phyloP scores from a whole-genome alignment of 1,140 invertebrate species.

The Orchestia grillus region DNA sequence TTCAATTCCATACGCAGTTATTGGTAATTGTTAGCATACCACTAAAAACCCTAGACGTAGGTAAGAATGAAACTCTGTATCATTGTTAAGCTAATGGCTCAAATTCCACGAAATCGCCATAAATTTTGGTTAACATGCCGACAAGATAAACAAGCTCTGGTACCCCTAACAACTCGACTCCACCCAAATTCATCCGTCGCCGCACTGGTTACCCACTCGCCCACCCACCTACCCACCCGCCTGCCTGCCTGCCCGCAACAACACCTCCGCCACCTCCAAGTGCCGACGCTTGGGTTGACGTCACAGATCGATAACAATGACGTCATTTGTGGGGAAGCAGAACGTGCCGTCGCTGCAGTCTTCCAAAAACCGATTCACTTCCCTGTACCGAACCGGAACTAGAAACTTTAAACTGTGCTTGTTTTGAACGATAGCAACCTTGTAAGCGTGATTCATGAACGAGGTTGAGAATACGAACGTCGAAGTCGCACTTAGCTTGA shows the following conservation, averaged over 20 bases:
- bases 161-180: neutral
- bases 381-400: conserved; percentile 38
- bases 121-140: neutral
- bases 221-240: no score
- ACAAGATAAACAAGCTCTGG: neutral
- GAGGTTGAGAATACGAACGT: neutral
- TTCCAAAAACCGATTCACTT: conserved; percentile 35
- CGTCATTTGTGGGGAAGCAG: conserved; percentile 47
- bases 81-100: neutral
- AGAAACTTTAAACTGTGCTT: neutral
- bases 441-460: neutral
- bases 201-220: neutral
- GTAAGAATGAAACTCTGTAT: neutral
- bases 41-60: no score
- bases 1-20: no score
- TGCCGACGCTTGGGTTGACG: neutral
- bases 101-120: neutral
- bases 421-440: neutral
- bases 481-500: neutral
- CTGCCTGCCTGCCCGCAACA: neutral
- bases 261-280: conserved; percentile 44
- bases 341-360: conserved; percentile 37
- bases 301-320: conserved; percentile 45
- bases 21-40: no score
- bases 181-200: neutral